phyloP scores from a whole-genome alignment of 2,888 invertebrate genomes.

The Ectemnius lituratus region DNA sequence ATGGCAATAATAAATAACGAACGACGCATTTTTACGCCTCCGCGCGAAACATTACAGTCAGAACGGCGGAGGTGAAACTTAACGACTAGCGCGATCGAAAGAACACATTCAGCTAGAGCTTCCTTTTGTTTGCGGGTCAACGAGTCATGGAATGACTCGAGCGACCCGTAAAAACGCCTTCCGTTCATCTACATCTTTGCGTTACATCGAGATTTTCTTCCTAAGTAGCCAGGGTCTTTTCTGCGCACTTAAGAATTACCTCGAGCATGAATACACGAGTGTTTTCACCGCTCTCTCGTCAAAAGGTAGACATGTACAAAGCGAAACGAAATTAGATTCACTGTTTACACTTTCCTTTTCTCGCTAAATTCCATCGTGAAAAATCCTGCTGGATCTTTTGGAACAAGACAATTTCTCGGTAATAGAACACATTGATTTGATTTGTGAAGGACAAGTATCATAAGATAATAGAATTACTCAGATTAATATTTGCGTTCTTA shows the following conservation, averaged over 20 bases:
- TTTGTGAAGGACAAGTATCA: too few relatives aligned
- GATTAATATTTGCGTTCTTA: too few relatives aligned
- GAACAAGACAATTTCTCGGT: too few relatives aligned
- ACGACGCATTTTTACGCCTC: slow-evolving; percentile 31
- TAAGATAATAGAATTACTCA: too few relatives aligned
- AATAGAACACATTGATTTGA: too few relatives aligned
- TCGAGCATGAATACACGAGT: slow-evolving; percentile 10
- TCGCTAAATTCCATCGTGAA: too few relatives aligned
- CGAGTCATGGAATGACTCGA: slow-evolving; percentile 38
- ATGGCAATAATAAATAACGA: slow-evolving; percentile 70
- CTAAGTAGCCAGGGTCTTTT: slow-evolving; percentile 25
- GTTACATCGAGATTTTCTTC: slow-evolving; percentile 42
- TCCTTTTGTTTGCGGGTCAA: slow-evolving; percentile 22
- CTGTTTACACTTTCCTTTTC: not conserved
- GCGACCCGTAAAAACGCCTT: slow-evolving; percentile 29
- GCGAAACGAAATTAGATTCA: slow-evolving; percentile 38
- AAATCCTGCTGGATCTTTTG: too few relatives aligned
- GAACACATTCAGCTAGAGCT: slow-evolving; percentile 57
- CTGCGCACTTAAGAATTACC: not conserved
- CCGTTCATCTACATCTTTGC: slow-evolving; percentile 21
- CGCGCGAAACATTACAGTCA: slow-evolving; percentile 44
- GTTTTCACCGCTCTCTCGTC: slow-evolving; percentile 16
- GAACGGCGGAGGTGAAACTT: slow-evolving; percentile 52
- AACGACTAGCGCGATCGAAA: slow-evolving; percentile 51
- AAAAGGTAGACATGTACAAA: slow-evolving; percentile 35